A percentile compares a stretch with the other conserved stretches of the same genome.
Evolutionary conservation across 2,888 invertebrate genomes (phyloP).

Genomic region (Entomobrya proxima): DNA sequence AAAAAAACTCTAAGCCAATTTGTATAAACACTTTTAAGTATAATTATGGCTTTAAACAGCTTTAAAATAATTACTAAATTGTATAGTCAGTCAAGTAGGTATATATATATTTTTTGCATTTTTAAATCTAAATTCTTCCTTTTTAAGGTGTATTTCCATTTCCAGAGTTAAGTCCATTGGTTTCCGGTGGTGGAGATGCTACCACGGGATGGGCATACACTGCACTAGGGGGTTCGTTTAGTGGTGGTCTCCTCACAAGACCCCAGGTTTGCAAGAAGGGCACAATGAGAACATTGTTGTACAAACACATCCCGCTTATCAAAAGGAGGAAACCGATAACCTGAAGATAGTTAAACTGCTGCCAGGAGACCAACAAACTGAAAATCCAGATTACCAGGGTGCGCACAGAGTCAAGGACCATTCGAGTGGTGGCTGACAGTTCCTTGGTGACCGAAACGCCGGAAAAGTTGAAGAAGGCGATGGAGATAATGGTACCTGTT

Average conservation of each 20-base stretch:
- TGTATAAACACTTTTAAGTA: no score
- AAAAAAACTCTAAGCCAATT: no score
- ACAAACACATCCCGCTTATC: slow-evolving; percentile 88
- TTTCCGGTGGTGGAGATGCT: slow-evolving; percentile 25
- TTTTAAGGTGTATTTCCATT: background rate
- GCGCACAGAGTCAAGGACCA: slow-evolving; percentile 92
- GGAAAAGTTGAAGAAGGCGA: slow-evolving; percentile 95
- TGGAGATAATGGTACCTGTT: slow-evolving; percentile 87
- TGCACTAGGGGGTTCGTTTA: slow-evolving; percentile 69
- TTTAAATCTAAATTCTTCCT: no score
- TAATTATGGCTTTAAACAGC: no score
- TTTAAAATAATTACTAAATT: no score
- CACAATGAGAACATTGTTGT: slow-evolving; percentile 81
- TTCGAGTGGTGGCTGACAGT: slow-evolving; percentile 92
- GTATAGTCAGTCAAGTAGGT: no score
- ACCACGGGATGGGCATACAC: slow-evolving; percentile 67
- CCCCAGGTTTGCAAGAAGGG: slow-evolving; percentile 74
- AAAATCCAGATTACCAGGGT: slow-evolving; percentile 94
- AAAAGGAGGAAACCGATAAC: slow-evolving; percentile 87
- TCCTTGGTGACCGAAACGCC: slow-evolving; percentile 95
- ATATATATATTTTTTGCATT: no score
- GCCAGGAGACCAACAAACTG: slow-evolving; percentile 86
- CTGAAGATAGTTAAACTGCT: slow-evolving; percentile 87
- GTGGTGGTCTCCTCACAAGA: slow-evolving; percentile 66
- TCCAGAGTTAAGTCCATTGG: no score